Percentiles rank a stretch among this genome's conserved stretches.
phyloP scores from a whole-genome alignment of 2,888 invertebrate genomes.

The Melieria omissa region DNA sequence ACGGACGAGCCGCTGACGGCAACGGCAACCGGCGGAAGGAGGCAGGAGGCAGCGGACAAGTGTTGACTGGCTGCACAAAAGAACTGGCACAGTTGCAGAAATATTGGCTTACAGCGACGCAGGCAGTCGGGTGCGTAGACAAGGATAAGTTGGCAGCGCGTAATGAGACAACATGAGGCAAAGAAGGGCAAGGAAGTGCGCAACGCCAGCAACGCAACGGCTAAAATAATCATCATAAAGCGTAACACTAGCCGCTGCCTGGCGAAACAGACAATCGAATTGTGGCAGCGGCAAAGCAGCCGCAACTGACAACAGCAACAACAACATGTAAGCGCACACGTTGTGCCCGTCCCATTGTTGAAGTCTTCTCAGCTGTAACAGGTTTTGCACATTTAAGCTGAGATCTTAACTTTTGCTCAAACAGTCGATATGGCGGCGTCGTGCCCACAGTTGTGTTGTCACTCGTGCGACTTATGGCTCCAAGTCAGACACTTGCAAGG shows the following conservation, averaged over 20 bases:
- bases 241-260: too few species aligned
- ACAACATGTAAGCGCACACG: too few species aligned
- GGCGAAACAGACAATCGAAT: too few species aligned
- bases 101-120: slow-evolving; percentile 23
- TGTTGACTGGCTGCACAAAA: slow-evolving; percentile 14
- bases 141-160: slow-evolving; percentile 5
- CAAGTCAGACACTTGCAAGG: too few species aligned
- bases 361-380: slow-evolving; percentile 51
- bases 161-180: too few species aligned
- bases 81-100: slow-evolving; percentile 20
- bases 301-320: too few species aligned
- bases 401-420: slow-evolving; percentile 44
- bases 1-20: not conserved
- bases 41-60: not conserved
- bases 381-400: slow-evolving; percentile 51
- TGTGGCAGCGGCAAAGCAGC: too few species aligned
- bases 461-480: too few species aligned
- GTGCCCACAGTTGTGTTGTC: not conserved
- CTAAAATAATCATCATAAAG: too few species aligned
- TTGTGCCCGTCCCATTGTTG: slow-evolving; percentile 43
- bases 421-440: slow-evolving; percentile 40
- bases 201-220: too few species aligned
- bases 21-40: not conserved
- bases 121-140: slow-evolving; percentile 8
- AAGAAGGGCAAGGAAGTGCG: too few species aligned